A percentile compares a stretch with the other conserved stretches of the same genome.
Evolutionary conservation across 2,113 vertebrate genomes (phyloP).

Genomic region (Myiozetetes cayanensis): DNA sequence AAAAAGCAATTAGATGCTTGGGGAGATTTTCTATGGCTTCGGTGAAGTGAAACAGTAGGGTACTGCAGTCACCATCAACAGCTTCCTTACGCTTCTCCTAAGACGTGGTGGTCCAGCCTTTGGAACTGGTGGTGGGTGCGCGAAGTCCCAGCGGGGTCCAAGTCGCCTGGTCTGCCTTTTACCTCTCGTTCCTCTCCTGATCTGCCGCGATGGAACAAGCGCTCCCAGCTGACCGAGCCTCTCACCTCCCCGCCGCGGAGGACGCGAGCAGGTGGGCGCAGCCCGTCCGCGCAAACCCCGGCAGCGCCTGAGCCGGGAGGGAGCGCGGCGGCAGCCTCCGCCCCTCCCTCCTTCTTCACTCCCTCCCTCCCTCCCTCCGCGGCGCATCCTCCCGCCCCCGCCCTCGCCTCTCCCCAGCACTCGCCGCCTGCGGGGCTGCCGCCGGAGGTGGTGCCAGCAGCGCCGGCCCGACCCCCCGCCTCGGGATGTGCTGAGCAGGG

Average conservation of each 20-base stretch:
- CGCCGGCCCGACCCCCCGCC: neutral
- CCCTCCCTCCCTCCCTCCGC: neutral
- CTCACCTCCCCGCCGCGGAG: accelerated
- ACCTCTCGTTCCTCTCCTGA: accelerated
- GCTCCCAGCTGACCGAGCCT: accelerated
- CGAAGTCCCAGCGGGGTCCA: accelerated
- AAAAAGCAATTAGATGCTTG: neutral
- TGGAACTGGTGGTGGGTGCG: accelerated
- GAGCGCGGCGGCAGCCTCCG: accelerated
- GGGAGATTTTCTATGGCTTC: neutral
- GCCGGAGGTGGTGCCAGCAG: neutral
- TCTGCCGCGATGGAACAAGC: accelerated
- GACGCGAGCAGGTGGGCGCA: neutral
- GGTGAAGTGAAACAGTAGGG: neutral
- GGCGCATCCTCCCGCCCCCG: neutral
- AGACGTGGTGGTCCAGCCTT: no score
- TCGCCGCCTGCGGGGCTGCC: neutral
- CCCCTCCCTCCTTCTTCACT: neutral
- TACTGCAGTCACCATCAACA: neutral
- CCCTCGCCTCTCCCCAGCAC: neutral
- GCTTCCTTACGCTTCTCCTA: neutral
- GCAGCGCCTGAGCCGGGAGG: neutral
- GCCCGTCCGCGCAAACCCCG: neutral
- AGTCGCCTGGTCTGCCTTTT: accelerated
- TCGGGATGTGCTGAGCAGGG: conserved; percentile 39